Percentiles rank a stretch among this genome's conserved stretches.
phyloP scores from a whole-genome alignment of 2,113 vertebrate species.

The Myanophis thanlyinensis region DNA sequence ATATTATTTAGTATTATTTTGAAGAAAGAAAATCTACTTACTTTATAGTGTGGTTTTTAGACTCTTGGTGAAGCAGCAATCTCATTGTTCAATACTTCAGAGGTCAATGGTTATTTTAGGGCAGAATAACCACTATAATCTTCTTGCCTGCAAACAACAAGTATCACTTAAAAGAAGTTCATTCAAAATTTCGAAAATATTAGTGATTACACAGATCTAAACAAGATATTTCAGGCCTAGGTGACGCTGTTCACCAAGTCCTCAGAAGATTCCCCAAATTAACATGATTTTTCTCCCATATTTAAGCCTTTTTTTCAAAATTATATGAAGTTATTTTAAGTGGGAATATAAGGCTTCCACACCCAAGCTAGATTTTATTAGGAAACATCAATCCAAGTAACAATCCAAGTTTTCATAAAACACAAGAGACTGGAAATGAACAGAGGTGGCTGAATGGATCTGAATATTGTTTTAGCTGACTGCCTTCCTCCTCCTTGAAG shows the following conservation, averaged over 20 bases:
- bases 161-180: not conserved
- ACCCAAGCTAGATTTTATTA: not conserved
- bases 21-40: not conserved
- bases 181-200: not conserved
- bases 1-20: not conserved
- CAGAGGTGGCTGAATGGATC: conserved; percentile 15
- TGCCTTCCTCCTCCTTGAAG: conserved; percentile 5
- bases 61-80: not conserved
- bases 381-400: not conserved
- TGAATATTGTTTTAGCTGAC: not conserved
- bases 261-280: conserved; percentile 13
- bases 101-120: not conserved
- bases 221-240: conserved; percentile 1
- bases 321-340: not conserved
- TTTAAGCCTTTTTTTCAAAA: not conserved
- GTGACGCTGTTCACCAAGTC: conserved; percentile 15
- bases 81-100: not conserved
- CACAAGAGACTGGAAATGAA: conserved; percentile 1
- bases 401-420: conserved; percentile 7
- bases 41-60: not conserved
- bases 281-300: conserved; percentile 5
- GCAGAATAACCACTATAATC: not conserved
- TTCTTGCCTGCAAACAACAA: conserved; percentile 22
- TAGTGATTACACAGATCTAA: not conserved
- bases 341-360: conserved; percentile 9